Percentiles rank a stretch among this genome's conserved stretches.
phyloP scores from a whole-genome alignment of 2,113 vertebrate species.

The Paralichthys olivaceus region DNA sequence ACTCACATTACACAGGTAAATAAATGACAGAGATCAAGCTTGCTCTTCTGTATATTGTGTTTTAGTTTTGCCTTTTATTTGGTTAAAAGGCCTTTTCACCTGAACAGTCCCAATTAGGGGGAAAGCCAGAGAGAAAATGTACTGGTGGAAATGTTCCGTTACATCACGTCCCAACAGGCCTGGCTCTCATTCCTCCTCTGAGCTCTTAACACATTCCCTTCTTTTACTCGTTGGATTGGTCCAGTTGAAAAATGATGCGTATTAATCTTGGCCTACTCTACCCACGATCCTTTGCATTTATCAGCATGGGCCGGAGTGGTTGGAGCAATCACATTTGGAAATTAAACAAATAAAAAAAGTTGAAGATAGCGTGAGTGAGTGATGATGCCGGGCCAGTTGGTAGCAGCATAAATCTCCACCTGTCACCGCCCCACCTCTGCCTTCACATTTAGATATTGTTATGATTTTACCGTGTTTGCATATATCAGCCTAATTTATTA shows the following conservation, averaged over 20 bases:
- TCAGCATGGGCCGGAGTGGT: constrained; percentile 60
- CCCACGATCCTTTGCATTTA: constrained; percentile 72
- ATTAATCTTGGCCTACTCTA: constrained; percentile 67
- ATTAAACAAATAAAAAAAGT: constrained; percentile 78
- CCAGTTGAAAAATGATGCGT: constrained; percentile 65
- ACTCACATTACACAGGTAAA: constrained; percentile 47
- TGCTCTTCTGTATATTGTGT: constrained; percentile 15
- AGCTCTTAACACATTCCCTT: constrained; percentile 58
- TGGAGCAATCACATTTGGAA: constrained; percentile 74
- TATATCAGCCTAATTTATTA: constrained; percentile 82
- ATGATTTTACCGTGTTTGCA: constrained; percentile 77
- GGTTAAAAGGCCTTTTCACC: constrained; percentile 51
- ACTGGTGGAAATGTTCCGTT: not conserved
- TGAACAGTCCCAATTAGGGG: constrained; percentile 4
- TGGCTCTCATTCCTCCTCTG: constrained; percentile 43
- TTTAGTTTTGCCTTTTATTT: constrained; percentile 40
- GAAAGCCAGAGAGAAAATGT: constrained; percentile 27
- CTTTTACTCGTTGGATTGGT: constrained; percentile 19
- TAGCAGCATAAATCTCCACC: constrained; percentile 67
- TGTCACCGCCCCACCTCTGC: constrained; percentile 53
- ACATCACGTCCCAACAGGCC: constrained; percentile 47
- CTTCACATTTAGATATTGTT: constrained; percentile 73
- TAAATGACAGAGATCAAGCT: constrained; percentile 27
- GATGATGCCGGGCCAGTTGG: constrained; percentile 65
- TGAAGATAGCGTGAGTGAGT: constrained; percentile 74